These are phyloP conservation scores for Tapera naevia DNA, from an alignment of 2,797 vertebrate species.

Conservation along the genomic window DNA sequence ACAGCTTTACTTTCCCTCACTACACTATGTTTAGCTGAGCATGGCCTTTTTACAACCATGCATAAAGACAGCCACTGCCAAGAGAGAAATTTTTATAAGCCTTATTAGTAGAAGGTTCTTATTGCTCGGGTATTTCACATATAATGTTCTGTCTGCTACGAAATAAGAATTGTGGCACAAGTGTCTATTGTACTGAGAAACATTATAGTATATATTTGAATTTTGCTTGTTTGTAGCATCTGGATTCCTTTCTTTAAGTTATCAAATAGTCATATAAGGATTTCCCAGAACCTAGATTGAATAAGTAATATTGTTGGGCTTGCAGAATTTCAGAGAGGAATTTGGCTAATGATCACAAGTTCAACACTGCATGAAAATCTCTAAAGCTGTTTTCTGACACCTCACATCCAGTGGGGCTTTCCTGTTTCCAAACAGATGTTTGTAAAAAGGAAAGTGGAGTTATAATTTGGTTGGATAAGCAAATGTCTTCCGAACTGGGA, in stretches of 20 bases:
- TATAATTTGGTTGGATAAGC: constrained; percentile 48
- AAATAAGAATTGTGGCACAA: background rate
- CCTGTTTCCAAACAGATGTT: constrained; percentile 32
- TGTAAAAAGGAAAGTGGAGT: constrained; percentile 11
- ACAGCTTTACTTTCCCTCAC: background rate
- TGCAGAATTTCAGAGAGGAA: background rate
- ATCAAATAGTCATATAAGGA: background rate
- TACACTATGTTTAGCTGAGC: background rate
- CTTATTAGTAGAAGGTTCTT: background rate
- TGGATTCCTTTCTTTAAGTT: background rate
- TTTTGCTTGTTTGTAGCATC: background rate
- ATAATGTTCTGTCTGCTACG: background rate
- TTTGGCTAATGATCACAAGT: background rate
- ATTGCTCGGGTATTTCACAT: background rate
- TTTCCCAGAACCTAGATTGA: background rate
- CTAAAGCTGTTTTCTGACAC: background rate
- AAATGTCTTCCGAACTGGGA: constrained; percentile 33
- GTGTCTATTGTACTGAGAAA: background rate
- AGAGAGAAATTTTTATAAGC: background rate
- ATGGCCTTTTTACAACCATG: background rate
- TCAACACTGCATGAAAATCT: background rate
- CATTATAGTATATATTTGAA: background rate
- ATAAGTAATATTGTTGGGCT: background rate
- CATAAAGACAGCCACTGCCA: background rate
- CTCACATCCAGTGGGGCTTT: background rate